A percentile compares a stretch with the other conserved stretches of the same genome.
Evolutionary conservation across 2,113 vertebrate genomes (phyloP).

Genomic region (Semicossyphus pulcher): DNA sequence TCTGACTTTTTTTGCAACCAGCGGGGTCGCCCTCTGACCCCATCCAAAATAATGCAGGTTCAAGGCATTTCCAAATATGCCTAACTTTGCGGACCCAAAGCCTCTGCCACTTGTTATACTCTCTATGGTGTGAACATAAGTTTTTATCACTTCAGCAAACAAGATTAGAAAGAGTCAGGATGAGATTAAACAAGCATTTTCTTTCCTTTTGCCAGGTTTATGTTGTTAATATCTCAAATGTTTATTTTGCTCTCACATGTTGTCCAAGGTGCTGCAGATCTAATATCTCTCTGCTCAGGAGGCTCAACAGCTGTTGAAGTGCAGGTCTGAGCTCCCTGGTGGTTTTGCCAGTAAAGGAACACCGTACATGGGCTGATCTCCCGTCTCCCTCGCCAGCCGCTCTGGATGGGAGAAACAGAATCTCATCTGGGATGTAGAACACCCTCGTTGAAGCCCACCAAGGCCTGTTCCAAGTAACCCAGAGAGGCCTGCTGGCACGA

Average conservation of each 20-base stretch:
- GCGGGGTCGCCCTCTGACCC: too few species aligned
- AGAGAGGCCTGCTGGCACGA: constrained; percentile 71
- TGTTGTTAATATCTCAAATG: constrained; percentile 10
- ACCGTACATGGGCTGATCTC: constrained; percentile 46
- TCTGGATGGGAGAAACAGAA: constrained; percentile 81
- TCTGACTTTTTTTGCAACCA: too few species aligned
- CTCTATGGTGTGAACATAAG: too few species aligned
- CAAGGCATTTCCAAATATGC: too few species aligned
- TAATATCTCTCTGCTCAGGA: constrained; percentile 37
- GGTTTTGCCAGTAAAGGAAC: constrained; percentile 64
- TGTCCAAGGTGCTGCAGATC: constrained; percentile 59
- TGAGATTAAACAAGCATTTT: too few species aligned
- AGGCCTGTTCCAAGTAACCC: constrained; percentile 66
- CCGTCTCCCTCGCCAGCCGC: constrained; percentile 44
- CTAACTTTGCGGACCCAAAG: too few species aligned
- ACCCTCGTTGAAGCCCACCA: constrained; percentile 76
- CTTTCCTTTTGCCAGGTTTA: constrained; percentile 1
- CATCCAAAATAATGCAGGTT: too few species aligned
- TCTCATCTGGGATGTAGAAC: constrained; percentile 75
- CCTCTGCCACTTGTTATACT: too few species aligned
- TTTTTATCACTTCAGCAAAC: too few species aligned
- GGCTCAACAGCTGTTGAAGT: constrained; percentile 73
- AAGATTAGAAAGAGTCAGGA: too few species aligned
- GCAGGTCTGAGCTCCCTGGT: constrained; percentile 61
- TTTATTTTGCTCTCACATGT: constrained; percentile 28